These are phyloP conservation scores for Manacus vitellinus DNA, from an alignment of 2,113 vertebrate genomes.

Conservation along the genomic window DNA sequence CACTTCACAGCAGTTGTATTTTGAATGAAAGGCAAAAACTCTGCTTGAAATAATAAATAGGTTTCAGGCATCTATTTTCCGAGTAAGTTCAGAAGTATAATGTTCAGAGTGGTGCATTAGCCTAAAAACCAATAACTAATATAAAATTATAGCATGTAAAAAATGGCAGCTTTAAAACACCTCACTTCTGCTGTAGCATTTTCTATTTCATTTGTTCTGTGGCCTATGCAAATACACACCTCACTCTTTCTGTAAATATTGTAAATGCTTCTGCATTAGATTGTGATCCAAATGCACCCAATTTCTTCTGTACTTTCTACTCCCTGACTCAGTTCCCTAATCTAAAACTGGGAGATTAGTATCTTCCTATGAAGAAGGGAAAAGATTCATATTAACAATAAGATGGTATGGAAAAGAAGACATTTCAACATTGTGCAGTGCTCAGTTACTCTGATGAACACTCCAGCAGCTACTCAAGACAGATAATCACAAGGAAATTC, in stretches of 20 bases:
- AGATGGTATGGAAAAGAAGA: not conserved
- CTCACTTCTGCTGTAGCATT: fast-evolving
- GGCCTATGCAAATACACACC: not conserved
- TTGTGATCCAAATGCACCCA: not conserved
- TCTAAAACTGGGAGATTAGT: not conserved
- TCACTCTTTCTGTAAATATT: not conserved
- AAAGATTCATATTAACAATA: not conserved
- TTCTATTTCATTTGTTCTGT: not conserved
- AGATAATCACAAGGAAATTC: not conserved
- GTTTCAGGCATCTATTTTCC: not conserved
- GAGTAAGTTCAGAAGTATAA: not conserved
- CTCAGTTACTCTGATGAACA: not conserved
- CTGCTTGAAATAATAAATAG: not conserved
- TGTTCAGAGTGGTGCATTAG: not conserved
- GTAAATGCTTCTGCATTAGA: not conserved
- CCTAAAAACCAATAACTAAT: not conserved
- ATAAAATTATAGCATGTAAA: not conserved
- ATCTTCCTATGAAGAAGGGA: not conserved
- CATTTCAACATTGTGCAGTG: not conserved
- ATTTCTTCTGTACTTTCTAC: not conserved
- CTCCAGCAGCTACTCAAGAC: not conserved
- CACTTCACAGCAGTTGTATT: not conserved
- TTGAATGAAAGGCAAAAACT: not conserved
- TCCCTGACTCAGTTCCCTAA: not conserved
- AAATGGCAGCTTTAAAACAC: not conserved